Evolutionary conservation across 2,888 invertebrate genomes (phyloP).

Genomic region (Polylopha cassiicola): DNA sequence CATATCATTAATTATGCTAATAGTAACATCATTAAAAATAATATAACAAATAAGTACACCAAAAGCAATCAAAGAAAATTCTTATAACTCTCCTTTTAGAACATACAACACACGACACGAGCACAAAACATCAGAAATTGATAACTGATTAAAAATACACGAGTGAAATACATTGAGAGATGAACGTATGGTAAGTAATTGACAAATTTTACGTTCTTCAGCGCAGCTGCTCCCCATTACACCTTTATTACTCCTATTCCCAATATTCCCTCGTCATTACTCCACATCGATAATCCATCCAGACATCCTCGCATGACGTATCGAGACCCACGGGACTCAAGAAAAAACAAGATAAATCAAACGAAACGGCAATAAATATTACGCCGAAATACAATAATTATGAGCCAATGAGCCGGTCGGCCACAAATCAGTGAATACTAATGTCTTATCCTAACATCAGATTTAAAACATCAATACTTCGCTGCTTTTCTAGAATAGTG

Average conservation of each 20-base stretch:
- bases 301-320: constrained; percentile 69
- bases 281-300: constrained; percentile 52
- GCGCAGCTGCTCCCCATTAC: constrained; percentile 58
- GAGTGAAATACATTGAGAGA: constrained; percentile 12
- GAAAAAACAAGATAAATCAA: no score
- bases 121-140: no score
- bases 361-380: constrained; percentile 73
- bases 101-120: no score
- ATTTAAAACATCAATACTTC: constrained; percentile 78
- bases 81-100: no score
- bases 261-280: constrained; percentile 76
- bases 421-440: constrained; percentile 75
- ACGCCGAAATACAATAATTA: constrained; percentile 75
- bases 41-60: no score
- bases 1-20: no score
- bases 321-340: constrained; percentile 66
- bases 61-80: no score
- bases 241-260: constrained; percentile 68
- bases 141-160: constrained; percentile 8
- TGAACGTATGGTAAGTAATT: constrained; percentile 16
- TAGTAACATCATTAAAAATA: no score
- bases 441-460: constrained; percentile 76
- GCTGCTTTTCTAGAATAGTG: no score
- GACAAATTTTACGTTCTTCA: constrained; percentile 16
- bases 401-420: constrained; percentile 68